Evolutionary conservation across 2,888 invertebrate species (phyloP).

Genomic region (Eilema depressum): DNA sequence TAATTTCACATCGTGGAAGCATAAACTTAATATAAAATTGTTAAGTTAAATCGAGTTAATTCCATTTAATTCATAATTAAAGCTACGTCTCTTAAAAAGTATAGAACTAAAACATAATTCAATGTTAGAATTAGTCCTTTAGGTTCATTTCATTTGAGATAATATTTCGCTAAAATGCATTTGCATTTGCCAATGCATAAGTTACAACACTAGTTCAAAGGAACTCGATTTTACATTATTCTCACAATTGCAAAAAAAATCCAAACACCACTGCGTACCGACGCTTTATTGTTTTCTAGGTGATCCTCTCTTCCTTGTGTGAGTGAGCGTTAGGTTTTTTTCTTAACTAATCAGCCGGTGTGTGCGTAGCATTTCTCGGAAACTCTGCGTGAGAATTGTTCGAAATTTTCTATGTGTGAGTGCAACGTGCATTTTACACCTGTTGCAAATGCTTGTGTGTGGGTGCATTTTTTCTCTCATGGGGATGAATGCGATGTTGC

Average conservation of each 20-base stretch:
- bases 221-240: slow-evolving; percentile 11
- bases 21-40: slow-evolving; percentile 13
- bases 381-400: slow-evolving; percentile 56
- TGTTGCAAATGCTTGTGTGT: slow-evolving; percentile 56
- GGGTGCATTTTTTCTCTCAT: slow-evolving; percentile 52
- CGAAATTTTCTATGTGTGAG: slow-evolving; percentile 53
- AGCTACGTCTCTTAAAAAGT: neutral
- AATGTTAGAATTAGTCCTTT: neutral
- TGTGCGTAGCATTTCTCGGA: slow-evolving; percentile 68
- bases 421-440: slow-evolving; percentile 65
- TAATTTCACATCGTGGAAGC: slow-evolving; percentile 21
- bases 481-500: slow-evolving; percentile 77
- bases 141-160: neutral
- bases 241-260: slow-evolving; percentile 58
- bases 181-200: neutral
- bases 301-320: slow-evolving; percentile 56
- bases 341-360: slow-evolving; percentile 53
- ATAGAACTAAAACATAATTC: neutral
- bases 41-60: neutral
- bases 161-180: neutral
- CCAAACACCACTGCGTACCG: slow-evolving; percentile 50
- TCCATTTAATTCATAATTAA: neutral
- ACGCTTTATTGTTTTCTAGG: slow-evolving; percentile 64
- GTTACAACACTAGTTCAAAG: neutral
- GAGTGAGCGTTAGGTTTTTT: slow-evolving; percentile 69